Evolutionary conservation across 2,113 vertebrate genomes (phyloP).

Genomic region (Bostrychus sinensis): DNA sequence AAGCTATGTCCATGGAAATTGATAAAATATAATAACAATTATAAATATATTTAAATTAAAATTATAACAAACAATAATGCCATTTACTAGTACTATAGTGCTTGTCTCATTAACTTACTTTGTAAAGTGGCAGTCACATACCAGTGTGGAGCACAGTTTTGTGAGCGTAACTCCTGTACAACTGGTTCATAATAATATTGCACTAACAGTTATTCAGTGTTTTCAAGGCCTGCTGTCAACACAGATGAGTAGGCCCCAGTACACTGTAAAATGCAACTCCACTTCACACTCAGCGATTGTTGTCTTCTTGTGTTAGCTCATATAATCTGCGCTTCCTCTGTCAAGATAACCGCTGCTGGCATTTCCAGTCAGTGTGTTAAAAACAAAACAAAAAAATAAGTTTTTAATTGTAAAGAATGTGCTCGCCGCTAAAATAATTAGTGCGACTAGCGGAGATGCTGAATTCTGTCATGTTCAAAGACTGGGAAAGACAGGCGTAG

Average conservation of each 20-base stretch:
- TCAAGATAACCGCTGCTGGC: slow-evolving; percentile 5
- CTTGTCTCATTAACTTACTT: too few relatives aligned
- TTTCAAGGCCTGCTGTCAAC: not conserved
- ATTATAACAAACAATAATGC: too few relatives aligned
- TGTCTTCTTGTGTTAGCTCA: slow-evolving; percentile 9
- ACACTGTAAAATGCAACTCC: not conserved
- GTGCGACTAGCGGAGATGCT: slow-evolving; percentile 22
- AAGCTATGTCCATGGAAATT: too few relatives aligned
- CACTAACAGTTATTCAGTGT: not conserved
- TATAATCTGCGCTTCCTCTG: not conserved
- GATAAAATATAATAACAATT: too few relatives aligned
- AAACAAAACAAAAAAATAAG: not conserved
- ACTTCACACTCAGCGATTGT: not conserved
- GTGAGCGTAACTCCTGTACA: too few relatives aligned
- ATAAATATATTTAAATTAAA: too few relatives aligned
- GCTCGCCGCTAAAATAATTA: slow-evolving; percentile 40
- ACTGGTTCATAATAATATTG: not conserved
- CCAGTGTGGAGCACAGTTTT: not conserved
- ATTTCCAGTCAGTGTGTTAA: not conserved
- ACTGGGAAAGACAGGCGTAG: slow-evolving; percentile 24
- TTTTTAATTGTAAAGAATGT: slow-evolving; percentile 27
- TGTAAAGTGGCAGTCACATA: not conserved
- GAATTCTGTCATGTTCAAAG: slow-evolving; percentile 56
- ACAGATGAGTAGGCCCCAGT: not conserved
- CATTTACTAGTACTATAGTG: too few relatives aligned